These are phyloP conservation scores for Sylvilagus bachmani DNA, from an alignment of 2,113 vertebrate genomes.

Conservation along the genomic window DNA sequence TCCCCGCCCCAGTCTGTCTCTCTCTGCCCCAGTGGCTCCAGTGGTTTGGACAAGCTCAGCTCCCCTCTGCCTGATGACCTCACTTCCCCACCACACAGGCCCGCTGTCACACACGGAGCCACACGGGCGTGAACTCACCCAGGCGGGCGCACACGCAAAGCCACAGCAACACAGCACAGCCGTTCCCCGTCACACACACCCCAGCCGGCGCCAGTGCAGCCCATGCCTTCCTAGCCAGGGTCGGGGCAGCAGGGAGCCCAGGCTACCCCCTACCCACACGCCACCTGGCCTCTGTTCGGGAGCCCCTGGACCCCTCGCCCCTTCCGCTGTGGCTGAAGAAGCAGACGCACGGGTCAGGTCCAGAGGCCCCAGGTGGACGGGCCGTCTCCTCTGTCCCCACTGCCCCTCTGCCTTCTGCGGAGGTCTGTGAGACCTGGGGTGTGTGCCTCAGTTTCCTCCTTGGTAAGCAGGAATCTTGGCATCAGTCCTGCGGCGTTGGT, in stretches of 20 bases:
- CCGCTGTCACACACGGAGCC: not conserved
- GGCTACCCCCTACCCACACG: not conserved
- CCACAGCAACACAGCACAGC: too few relatives aligned
- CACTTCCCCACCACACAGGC: conserved; percentile 58
- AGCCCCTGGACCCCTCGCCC: not conserved
- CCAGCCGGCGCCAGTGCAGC: not conserved
- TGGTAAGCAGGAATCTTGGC: not conserved
- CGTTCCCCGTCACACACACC: not conserved
- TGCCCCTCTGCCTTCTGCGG: not conserved
- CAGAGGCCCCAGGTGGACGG: not conserved
- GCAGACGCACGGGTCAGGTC: not conserved
- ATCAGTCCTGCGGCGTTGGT: not conserved
- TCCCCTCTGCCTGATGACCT: conserved; percentile 75
- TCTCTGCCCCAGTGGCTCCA: conserved; percentile 75
- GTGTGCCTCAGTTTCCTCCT: not conserved
- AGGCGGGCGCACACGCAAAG: not conserved
- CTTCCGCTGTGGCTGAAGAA: not conserved
- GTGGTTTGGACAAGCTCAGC: conserved; percentile 76
- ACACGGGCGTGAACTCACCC: not conserved
- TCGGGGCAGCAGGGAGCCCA: not conserved
- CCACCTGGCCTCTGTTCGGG: not conserved
- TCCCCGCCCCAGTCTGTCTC: conserved; percentile 42
- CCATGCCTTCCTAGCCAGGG: not conserved
- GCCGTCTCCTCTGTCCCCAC: not conserved
- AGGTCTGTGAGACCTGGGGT: not conserved